phyloP scores from a whole-genome alignment of 2,888 invertebrate genomes.

The Metallyticus violacea region DNA sequence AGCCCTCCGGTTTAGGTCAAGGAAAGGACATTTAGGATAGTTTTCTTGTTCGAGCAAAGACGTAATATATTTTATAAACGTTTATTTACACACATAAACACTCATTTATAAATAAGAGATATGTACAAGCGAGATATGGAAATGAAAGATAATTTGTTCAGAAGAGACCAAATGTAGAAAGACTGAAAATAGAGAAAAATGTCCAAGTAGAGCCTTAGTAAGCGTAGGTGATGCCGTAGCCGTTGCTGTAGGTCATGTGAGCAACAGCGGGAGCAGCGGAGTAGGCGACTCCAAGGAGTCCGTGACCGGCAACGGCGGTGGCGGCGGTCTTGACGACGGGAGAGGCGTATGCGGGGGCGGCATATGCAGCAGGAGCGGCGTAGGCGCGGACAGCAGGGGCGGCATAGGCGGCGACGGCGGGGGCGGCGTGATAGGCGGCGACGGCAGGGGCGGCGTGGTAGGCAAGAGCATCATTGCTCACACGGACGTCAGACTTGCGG shows the following conservation, averaged over 20 bases:
- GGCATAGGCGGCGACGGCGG: conserved; percentile 36
- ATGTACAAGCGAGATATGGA: background rate
- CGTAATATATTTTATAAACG: background rate
- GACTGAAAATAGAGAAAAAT: too few species aligned
- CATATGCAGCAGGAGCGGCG: conserved; percentile 27
- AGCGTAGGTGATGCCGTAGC: conserved; percentile 54
- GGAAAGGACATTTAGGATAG: too few species aligned
- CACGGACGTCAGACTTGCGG: conserved; percentile 65
- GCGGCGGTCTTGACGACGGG: conserved; percentile 34
- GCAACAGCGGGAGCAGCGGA: conserved; percentile 60
- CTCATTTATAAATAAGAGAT: conserved; percentile 1
- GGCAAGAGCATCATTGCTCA: conserved; percentile 40
- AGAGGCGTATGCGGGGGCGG: conserved; percentile 28
- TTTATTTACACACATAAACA: conserved; percentile 1
- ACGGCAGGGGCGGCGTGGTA: conserved; percentile 33
- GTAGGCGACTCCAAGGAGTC: conserved; percentile 57
- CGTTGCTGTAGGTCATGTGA: conserved; percentile 59
- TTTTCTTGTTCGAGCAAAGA: too few species aligned
- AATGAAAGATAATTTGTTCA: background rate
- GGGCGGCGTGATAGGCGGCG: conserved; percentile 32
- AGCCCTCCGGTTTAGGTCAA: too few species aligned
- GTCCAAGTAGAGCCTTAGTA: conserved; percentile 46
- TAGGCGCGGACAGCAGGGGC: conserved; percentile 36
- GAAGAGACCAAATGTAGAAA: background rate
- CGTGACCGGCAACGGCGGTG: conserved; percentile 28